Conservation (phyloP, 2,888 invertebrate species). For the Microplitis manilae region DNA sequence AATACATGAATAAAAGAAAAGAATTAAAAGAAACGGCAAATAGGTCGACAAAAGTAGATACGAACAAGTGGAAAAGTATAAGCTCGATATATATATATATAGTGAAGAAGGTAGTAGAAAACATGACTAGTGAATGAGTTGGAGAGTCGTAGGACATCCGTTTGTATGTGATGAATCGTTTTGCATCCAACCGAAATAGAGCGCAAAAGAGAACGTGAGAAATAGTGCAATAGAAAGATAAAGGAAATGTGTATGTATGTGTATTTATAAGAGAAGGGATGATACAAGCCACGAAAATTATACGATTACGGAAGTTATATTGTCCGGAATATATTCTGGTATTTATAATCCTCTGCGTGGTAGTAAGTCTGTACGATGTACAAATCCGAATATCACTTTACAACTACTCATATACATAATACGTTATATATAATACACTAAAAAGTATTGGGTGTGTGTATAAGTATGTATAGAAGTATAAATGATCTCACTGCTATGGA, state of each 20-base stretch:
- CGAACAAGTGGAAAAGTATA: background rate
- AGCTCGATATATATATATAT: background rate
- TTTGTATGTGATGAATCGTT: slow-evolving; percentile 57
- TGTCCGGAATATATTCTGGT: slow-evolving; percentile 39
- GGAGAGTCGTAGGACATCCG: slow-evolving; percentile 52
- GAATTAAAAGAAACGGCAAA: background rate
- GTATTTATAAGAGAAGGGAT: background rate
- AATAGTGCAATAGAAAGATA: slow-evolving; percentile 24
- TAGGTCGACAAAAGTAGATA: background rate
- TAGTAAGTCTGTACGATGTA: background rate
- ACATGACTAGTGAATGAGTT: slow-evolving; percentile 21
- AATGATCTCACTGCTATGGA: slow-evolving; percentile 27
- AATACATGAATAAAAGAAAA: slow-evolving; percentile 5
- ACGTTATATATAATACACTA: slow-evolving; percentile 1
- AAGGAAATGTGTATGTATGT: slow-evolving; percentile 3
- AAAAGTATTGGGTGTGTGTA: slow-evolving; percentile 1
- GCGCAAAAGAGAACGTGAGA: slow-evolving; percentile 13
- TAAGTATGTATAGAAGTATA: slow-evolving; percentile 6
- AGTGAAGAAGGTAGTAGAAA: slow-evolving; percentile 42
- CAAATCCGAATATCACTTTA: background rate
- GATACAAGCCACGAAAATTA: slow-evolving; percentile 42
- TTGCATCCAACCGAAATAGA: slow-evolving; percentile 27
- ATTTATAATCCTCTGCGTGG: slow-evolving; percentile 38
- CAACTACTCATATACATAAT: background rate
- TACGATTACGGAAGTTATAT: slow-evolving; percentile 48